Percentiles rank a stretch among this genome's conserved stretches.
These are phyloP conservation scores for Noctua janthina DNA, from an alignment of 2,888 invertebrate species.

Conservation along the genomic window DNA sequence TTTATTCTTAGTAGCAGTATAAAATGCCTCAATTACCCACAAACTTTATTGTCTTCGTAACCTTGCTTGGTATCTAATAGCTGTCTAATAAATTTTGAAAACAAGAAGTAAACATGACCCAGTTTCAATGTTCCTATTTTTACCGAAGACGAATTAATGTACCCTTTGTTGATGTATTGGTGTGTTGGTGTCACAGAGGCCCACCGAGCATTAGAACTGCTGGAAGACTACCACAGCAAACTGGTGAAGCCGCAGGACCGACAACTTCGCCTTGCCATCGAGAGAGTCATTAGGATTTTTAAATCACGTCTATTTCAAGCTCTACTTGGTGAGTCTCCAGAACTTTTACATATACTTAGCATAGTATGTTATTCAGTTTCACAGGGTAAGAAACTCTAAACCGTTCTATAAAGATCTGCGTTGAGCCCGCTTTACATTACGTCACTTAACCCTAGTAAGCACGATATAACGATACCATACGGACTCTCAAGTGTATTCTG, in stretches of 20 bases:
- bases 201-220: conserved; percentile 98
- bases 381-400: conserved; percentile 26
- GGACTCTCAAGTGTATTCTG: conserved; percentile 14
- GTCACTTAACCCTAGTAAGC: conserved; percentile 45
- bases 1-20: conserved; percentile 4
- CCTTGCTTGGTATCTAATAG: conserved; percentile 37
- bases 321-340: conserved; percentile 94
- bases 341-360: neutral
- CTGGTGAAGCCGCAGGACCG: conserved; percentile 98
- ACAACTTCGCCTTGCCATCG: conserved; percentile 98
- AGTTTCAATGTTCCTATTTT: conserved; percentile 49
- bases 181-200: conserved; percentile 93
- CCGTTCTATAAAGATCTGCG: conserved; percentile 11
- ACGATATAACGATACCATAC: conserved; percentile 25
- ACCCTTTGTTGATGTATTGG: conserved; percentile 50
- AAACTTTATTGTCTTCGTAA: conserved; percentile 15
- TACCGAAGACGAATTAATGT: conserved; percentile 38
- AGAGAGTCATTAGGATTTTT: conserved; percentile 99
- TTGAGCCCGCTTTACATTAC: conserved; percentile 38
- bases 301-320: conserved; percentile 99
- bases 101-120: conserved; percentile 61
- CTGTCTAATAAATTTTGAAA: conserved; percentile 41
- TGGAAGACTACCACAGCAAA: conserved; percentile 99
- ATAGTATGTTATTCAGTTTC: neutral
- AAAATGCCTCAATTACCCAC: conserved; percentile 18